Evolutionary conservation across 2,888 invertebrate species (phyloP).

Genomic region (Eupithecia pulchellata): DNA sequence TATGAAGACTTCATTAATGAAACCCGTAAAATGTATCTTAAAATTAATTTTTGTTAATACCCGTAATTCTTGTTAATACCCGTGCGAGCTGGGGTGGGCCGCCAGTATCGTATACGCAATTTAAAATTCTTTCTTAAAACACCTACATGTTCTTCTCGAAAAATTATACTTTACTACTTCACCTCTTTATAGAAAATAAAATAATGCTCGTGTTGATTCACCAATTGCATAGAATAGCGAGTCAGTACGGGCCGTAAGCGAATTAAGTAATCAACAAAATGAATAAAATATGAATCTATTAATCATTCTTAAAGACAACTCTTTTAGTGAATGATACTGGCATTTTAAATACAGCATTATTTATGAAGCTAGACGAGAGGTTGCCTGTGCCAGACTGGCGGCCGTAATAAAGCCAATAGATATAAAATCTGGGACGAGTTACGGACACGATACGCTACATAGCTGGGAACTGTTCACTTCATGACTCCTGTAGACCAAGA

Average conservation of each 20-base stretch:
- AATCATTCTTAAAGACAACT: neutral
- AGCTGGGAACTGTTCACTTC: constrained; percentile 7
- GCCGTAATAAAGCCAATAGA: constrained; percentile 56
- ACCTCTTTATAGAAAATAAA: too few relatives aligned
- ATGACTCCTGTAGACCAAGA: too few relatives aligned
- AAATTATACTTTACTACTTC: neutral
- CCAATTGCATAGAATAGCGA: too few relatives aligned
- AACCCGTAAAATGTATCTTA: too few relatives aligned
- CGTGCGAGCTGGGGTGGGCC: too few relatives aligned
- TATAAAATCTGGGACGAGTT: constrained; percentile 57
- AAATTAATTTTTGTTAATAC: too few relatives aligned
- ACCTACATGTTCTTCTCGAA: neutral
- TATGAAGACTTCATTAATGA: too few relatives aligned
- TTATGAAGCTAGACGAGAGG: neutral
- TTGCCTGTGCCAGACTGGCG: constrained; percentile 54
- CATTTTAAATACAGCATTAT: neutral
- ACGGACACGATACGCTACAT: constrained; percentile 47
- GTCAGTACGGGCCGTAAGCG: neutral
- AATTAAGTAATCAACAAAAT: neutral
- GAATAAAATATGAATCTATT: neutral
- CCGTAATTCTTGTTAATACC: too few relatives aligned
- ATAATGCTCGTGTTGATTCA: too few relatives aligned
- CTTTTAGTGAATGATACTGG: neutral
- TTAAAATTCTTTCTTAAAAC: neutral
- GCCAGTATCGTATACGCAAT: too few relatives aligned